Evolutionary conservation across 1,140 invertebrate species (phyloP).

Genomic region (Macrobrachium nipponense): DNA sequence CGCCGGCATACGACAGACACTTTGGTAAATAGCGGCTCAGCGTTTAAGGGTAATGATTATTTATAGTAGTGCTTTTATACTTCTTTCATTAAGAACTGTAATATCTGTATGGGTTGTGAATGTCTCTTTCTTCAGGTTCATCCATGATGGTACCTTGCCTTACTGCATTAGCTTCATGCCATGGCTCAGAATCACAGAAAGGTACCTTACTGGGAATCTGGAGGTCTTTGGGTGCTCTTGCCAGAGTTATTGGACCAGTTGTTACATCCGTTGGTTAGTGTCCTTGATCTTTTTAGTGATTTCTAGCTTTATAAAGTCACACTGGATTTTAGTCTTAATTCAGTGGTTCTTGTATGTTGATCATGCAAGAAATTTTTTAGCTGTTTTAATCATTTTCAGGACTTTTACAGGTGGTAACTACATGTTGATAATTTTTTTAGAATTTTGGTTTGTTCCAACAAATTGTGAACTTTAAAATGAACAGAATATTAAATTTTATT

Average conservation of each 20-base stretch:
- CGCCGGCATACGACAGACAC: too few species aligned
- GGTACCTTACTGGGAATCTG: conserved; percentile 94
- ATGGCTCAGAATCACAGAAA: conserved; percentile 86
- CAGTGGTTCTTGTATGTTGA: neutral
- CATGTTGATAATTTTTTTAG: neutral
- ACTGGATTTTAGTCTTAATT: neutral
- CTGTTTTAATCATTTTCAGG: neutral
- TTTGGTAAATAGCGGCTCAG: too few species aligned
- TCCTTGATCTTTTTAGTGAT: neutral
- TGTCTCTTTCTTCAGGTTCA: conserved; percentile 35
- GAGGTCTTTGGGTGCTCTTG: conserved; percentile 91
- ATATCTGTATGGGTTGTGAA: too few species aligned
- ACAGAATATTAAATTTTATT: neutral
- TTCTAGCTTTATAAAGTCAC: neutral
- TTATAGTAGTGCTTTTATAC: too few species aligned
- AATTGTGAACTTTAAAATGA: neutral
- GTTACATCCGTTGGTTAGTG: conserved; percentile 47
- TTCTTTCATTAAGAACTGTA: too few species aligned
- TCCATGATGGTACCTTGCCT: conserved; percentile 83
- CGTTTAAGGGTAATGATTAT: too few species aligned
- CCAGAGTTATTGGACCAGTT: conserved; percentile 90
- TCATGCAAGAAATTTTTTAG: neutral
- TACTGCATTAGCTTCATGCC: conserved; percentile 87
- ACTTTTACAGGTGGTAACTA: neutral
- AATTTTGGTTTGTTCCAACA: neutral